Conservation (phyloP, 2,113 vertebrate genomes). For the Corydoras maculifer region DNA sequence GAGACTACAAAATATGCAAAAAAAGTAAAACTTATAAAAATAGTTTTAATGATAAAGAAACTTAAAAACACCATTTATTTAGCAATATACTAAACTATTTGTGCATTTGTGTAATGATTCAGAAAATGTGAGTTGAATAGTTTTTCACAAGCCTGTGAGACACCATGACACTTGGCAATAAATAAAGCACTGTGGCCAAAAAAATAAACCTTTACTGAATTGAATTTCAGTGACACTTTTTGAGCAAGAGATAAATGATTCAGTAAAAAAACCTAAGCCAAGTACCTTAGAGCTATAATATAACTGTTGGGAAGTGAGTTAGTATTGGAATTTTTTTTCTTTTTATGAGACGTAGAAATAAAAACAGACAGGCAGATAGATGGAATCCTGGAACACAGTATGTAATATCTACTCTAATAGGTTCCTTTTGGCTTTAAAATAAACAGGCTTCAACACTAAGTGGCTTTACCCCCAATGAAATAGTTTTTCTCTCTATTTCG, state of each 20-base stretch:
- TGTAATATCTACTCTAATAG: slow-evolving; percentile 60
- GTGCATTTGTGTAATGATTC: too few species aligned
- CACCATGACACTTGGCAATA: too few species aligned
- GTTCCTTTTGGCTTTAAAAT: slow-evolving; percentile 56
- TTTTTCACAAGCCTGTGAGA: too few species aligned
- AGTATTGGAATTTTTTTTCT: slow-evolving; percentile 66
- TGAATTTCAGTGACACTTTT: slow-evolving; percentile 41
- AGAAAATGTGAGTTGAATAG: too few species aligned
- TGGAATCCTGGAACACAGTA: slow-evolving; percentile 34
- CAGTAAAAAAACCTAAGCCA: slow-evolving; percentile 49
- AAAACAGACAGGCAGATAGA: slow-evolving; percentile 7
- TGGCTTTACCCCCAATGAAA: too few species aligned
- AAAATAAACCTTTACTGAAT: slow-evolving; percentile 4
- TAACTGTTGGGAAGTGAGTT: slow-evolving; percentile 58
- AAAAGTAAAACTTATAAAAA: too few species aligned
- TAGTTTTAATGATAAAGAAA: too few species aligned
- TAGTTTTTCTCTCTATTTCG: too few species aligned
- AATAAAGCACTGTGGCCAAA: too few species aligned
- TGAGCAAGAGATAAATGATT: slow-evolving; percentile 48
- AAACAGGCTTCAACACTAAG: slow-evolving; percentile 58
- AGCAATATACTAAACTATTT: too few species aligned
- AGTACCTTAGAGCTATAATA: slow-evolving; percentile 62
- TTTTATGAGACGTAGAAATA: slow-evolving; percentile 58
- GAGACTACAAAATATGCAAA: too few species aligned
- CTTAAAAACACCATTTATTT: too few species aligned